Evolutionary conservation across 30 jellyfish, hydroid and myxozoan species (phyloP).

Genomic region (Cassiopea xamachana): DNA sequence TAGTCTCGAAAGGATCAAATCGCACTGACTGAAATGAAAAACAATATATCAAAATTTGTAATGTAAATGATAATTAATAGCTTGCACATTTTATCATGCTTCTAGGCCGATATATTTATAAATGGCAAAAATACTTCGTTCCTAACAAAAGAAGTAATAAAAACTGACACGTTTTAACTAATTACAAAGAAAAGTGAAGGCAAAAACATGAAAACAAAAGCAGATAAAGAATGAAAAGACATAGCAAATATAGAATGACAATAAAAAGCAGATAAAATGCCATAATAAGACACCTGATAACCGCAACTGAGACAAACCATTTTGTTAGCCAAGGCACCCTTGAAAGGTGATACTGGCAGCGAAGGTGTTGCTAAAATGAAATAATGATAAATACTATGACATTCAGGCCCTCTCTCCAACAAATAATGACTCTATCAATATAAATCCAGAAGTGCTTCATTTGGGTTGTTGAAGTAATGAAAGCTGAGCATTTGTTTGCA

Average conservation of each 20-base stretch:
- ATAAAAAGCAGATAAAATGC: neutral
- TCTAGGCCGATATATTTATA: no score
- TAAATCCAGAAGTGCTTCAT: no score
- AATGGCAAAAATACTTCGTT: no score
- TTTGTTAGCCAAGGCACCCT: conserved; percentile 85
- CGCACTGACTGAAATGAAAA: conserved; percentile 63
- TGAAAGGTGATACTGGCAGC: conserved; percentile 69
- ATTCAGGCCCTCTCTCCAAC: no score
- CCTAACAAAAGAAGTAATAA: no score
- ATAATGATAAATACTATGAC: neutral
- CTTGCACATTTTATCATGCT: neutral
- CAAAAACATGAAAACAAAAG: no score
- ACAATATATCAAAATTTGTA: neutral
- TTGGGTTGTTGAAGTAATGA: no score
- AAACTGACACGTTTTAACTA: no score
- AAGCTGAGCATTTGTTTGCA: no score
- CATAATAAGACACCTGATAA: conserved; percentile 67
- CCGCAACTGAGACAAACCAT: conserved; percentile 82
- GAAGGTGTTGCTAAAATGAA: conserved; percentile 10
- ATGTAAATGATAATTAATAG: neutral
- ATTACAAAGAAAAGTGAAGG: neutral
- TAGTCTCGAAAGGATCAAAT: conserved; percentile 86
- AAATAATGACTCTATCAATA: no score
- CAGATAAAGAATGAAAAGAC: neutral
- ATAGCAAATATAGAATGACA: neutral